Evolutionary conservation across 2,797 vertebrate genomes (phyloP).

Genomic region (Ambastaia sidthimunki): DNA sequence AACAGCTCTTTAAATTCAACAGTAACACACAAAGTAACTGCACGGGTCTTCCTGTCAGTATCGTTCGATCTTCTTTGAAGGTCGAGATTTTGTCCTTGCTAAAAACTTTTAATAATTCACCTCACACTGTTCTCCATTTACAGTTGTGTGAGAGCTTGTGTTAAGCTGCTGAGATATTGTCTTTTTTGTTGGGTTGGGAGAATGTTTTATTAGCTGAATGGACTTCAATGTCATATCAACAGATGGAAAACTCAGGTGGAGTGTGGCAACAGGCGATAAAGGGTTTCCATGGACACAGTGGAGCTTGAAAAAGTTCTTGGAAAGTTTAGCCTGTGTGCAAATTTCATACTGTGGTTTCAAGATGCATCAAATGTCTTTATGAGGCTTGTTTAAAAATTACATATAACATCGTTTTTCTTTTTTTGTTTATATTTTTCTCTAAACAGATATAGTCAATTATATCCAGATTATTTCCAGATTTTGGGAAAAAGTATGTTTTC

Average conservation of each 20-base stretch:
- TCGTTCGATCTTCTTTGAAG: constrained; percentile 15
- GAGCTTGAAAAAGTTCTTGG: neutral
- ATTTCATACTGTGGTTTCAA: constrained; percentile 5
- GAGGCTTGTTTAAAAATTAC: neutral
- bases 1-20: neutral
- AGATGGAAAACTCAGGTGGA: neutral
- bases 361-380: no score
- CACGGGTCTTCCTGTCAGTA: neutral
- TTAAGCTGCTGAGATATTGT: constrained; percentile 7
- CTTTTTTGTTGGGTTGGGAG: constrained; percentile 6
- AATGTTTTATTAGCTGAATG: neutral
- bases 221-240: constrained; percentile 7
- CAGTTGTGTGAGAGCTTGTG: neutral
- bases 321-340: neutral
- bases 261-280: neutral
- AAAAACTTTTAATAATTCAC: constrained; percentile 42
- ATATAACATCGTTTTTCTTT: neutral
- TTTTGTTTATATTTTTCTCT: neutral
- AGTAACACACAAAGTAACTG: neutral
- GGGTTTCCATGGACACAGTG: constrained; percentile 30
- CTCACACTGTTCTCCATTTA: neutral
- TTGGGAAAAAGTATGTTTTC: no score
- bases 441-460: no score
- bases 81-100: constrained; percentile 1
- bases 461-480: no score